Conservation (phyloP, 2,888 invertebrate species). For the Vanessa cardui region DNA sequence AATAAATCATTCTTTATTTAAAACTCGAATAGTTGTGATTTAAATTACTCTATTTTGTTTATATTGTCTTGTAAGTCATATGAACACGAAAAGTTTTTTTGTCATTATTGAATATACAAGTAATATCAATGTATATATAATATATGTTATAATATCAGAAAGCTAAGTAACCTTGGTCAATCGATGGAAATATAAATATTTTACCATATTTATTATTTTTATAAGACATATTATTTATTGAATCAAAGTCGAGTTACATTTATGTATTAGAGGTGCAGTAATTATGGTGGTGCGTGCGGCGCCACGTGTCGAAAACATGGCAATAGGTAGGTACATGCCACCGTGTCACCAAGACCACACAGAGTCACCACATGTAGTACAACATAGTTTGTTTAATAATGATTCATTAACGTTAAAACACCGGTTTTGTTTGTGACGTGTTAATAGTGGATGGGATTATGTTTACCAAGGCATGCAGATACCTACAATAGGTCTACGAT, state of each 20-base stretch:
- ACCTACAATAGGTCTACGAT: background rate
- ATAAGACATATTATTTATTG: conserved; percentile 12
- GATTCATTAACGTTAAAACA: conserved; percentile 35
- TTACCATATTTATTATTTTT: background rate
- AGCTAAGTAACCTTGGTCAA: too few species aligned
- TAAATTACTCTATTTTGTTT: too few species aligned
- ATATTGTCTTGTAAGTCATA: too few species aligned
- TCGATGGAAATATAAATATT: background rate
- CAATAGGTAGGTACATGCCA: conserved; percentile 11
- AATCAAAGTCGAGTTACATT: conserved; percentile 24
- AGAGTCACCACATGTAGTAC: conserved; percentile 5
- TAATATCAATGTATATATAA: too few species aligned
- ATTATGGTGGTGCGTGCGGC: conserved; percentile 10
- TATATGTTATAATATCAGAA: too few species aligned
- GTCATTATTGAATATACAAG: too few species aligned
- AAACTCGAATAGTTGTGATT: background rate
- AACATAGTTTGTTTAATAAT: conserved; percentile 26
- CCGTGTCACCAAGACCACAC: conserved; percentile 4
- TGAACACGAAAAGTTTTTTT: too few species aligned
- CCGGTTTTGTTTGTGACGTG: conserved; percentile 27
- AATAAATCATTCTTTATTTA: background rate
- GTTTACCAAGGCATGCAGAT: conserved; percentile 4
- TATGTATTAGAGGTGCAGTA: conserved; percentile 10
- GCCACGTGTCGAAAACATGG: conserved; percentile 11
- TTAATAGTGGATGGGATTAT: conserved; percentile 28